Conservation (phyloP, 2,797 vertebrate genomes). For the Adelosebastes latens region DNA sequence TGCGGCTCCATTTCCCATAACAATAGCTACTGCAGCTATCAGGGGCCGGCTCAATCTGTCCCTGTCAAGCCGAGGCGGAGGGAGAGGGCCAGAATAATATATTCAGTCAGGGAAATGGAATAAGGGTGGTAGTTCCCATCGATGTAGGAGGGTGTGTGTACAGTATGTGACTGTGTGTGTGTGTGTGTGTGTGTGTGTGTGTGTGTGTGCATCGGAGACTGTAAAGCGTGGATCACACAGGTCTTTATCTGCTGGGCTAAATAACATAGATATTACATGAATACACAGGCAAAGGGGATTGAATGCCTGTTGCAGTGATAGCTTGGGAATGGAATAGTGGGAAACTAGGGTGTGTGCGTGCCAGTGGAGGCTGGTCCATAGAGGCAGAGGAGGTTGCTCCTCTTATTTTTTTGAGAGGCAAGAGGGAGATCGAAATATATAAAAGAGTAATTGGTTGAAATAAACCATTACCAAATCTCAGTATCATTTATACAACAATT, state of each 20-base stretch:
- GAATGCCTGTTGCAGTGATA: conserved; percentile 9
- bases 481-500: no score
- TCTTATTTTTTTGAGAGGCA: no score
- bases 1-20: conserved; percentile 73
- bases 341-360: not conserved
- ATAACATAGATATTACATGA: conserved; percentile 38
- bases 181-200: not conserved
- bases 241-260: conserved; percentile 58
- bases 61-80: conserved; percentile 51
- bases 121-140: conserved; percentile 36
- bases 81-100: conserved; percentile 42
- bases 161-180: not conserved
- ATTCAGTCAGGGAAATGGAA: conserved; percentile 61
- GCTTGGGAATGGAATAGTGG: not conserved
- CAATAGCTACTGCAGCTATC: conserved; percentile 64
- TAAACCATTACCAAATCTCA: no score
- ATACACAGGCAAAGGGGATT: not conserved
- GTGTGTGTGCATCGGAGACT: not conserved
- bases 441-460: no score
- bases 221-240: conserved; percentile 35
- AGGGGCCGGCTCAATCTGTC: conserved; percentile 62
- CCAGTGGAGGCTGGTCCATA: no score
- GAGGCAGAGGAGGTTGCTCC: no score
- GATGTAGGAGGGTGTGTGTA: conserved; percentile 29
- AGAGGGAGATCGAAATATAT: no score